These are phyloP conservation scores for Sialis fuliginosa DNA, from an alignment of 2,888 invertebrate genomes.

Conservation along the genomic window DNA sequence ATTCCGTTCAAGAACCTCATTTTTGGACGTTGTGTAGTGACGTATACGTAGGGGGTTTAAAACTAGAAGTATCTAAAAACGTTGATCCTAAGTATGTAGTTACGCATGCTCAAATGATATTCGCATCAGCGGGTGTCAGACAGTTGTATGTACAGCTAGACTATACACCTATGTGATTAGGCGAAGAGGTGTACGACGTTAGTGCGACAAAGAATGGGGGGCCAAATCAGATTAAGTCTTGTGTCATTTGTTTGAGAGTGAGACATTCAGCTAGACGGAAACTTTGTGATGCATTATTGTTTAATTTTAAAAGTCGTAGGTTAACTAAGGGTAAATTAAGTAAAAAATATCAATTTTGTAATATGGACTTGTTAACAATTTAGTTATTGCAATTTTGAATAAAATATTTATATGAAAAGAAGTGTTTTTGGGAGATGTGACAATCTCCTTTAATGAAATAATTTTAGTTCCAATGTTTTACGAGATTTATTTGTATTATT, in stretches of 20 bases:
- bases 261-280: slow-evolving; percentile 12
- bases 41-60: slow-evolving; percentile 80
- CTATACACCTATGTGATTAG: slow-evolving; percentile 58
- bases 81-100: slow-evolving; percentile 87
- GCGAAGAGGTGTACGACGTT: slow-evolving; percentile 2
- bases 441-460: no score
- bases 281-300: slow-evolving; percentile 7
- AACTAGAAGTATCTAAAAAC: slow-evolving; percentile 84
- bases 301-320: no score
- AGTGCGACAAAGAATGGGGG: not conserved
- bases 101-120: slow-evolving; percentile 86
- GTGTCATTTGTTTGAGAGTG: slow-evolving; percentile 12
- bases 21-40: slow-evolving; percentile 97
- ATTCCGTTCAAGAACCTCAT: slow-evolving; percentile 91
- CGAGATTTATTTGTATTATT: no score
- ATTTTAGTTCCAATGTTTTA: no score
- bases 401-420: no score
- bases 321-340: no score
- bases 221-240: slow-evolving; percentile 8
- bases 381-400: not conserved
- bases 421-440: no score
- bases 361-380: not conserved
- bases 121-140: slow-evolving; percentile 78
- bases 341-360: not conserved
- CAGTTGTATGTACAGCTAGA: slow-evolving; percentile 89